Evolutionary conservation across 2,797 vertebrate genomes (phyloP).

Genomic region (Fundulus diaphanus): DNA sequence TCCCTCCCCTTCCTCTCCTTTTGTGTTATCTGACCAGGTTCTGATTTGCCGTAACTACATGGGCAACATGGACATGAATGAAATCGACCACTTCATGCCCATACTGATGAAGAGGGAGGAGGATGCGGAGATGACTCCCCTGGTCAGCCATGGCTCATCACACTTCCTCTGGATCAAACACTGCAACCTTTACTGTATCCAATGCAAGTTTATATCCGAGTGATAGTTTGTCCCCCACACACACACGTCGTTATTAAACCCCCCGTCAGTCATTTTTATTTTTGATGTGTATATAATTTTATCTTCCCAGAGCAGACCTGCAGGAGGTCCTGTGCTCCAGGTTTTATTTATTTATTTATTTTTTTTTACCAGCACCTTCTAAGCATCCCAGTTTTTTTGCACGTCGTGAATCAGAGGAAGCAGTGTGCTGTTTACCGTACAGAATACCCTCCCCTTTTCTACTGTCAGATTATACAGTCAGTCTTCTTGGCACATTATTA

Average conservation of each 20-base stretch:
- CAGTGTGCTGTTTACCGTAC: slow-evolving; percentile 24
- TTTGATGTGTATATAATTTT: neutral
- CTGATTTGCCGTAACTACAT: slow-evolving; percentile 86
- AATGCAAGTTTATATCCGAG: slow-evolving; percentile 9
- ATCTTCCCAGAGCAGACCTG: slow-evolving; percentile 5
- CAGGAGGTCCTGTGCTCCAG: slow-evolving; percentile 21
- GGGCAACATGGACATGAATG: slow-evolving; percentile 83
- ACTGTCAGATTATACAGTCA: slow-evolving; percentile 32
- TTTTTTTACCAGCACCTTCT: slow-evolving; percentile 19
- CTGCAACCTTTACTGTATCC: slow-evolving; percentile 87
- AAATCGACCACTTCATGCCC: slow-evolving; percentile 86
- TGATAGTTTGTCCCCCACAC: neutral
- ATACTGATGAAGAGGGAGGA: slow-evolving; percentile 84
- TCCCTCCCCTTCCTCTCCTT: slow-evolving; percentile 15
- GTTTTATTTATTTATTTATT: slow-evolving; percentile 16
- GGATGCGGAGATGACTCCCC: slow-evolving; percentile 78
- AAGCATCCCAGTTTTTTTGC: slow-evolving; percentile 22
- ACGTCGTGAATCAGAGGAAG: slow-evolving; percentile 36
- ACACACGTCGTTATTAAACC: neutral
- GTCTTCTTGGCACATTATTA: slow-evolving; percentile 59
- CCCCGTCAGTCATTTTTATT: slow-evolving; percentile 8
- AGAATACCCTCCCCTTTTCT: slow-evolving; percentile 19
- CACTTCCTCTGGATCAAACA: slow-evolving; percentile 88
- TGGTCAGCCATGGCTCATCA: slow-evolving; percentile 76
- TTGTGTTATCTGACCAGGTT: slow-evolving; percentile 68